Conservation (phyloP, 1,140 invertebrate genomes). For the Glossosoma conforme region DNA sequence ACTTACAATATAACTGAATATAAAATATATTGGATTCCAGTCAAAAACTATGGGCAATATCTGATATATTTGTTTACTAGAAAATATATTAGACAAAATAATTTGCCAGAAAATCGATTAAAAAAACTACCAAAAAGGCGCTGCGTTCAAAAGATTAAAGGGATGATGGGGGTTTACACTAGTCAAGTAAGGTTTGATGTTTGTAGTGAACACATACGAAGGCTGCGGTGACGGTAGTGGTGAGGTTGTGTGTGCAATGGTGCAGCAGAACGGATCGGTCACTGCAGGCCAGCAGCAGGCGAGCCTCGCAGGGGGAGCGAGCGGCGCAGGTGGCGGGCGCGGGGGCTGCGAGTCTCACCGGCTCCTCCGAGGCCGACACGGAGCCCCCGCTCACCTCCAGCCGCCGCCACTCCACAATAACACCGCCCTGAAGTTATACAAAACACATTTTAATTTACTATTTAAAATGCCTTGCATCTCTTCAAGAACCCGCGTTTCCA, state of each 20-base stretch:
- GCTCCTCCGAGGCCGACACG: constrained; percentile 28
- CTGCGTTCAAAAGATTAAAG: too few species aligned
- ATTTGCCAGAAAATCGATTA: too few species aligned
- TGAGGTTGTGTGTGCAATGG: constrained; percentile 22
- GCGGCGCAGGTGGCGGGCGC: constrained; percentile 37
- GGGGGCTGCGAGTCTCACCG: constrained; percentile 34
- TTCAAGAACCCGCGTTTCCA: too few species aligned
- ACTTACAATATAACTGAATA: too few species aligned
- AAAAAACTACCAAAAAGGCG: too few species aligned
- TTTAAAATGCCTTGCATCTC: background rate
- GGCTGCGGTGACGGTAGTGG: constrained; percentile 25
- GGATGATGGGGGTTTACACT: too few species aligned
- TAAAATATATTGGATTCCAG: too few species aligned
- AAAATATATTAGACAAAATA: too few species aligned
- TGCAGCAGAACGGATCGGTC: constrained; percentile 36
- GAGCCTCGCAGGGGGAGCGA: constrained; percentile 35
- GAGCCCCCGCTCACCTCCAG: constrained; percentile 36
- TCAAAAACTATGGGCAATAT: too few species aligned
- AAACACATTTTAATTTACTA: background rate
- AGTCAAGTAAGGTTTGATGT: too few species aligned
- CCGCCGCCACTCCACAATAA: constrained; percentile 39
- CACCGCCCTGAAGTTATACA: constrained; percentile 42
- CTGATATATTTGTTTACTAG: too few species aligned
- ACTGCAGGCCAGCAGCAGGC: constrained; percentile 39
- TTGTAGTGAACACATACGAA: constrained; percentile 24